Evolutionary conservation across 2,797 vertebrate genomes (phyloP).

Genomic region (Trematomus bernacchii): DNA sequence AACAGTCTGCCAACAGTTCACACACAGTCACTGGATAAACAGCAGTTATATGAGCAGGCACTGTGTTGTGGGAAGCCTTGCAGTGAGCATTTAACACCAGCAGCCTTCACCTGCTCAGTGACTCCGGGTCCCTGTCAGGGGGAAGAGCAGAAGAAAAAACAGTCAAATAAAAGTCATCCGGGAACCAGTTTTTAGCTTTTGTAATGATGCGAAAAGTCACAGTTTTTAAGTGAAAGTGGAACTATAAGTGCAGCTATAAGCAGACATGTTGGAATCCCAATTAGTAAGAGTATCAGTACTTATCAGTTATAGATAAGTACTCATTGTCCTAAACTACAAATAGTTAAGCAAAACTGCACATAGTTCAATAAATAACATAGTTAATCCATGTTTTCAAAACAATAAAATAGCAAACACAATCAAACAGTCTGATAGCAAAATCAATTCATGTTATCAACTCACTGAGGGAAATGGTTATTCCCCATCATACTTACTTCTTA

Average conservation of each 20-base stretch:
- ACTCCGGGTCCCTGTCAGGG: conserved; percentile 74
- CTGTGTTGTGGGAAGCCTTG: conserved; percentile 54
- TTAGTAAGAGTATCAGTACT: neutral
- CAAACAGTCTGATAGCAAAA: neutral
- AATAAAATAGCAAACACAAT: neutral
- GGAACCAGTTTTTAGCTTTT: conserved; percentile 22
- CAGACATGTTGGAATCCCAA: neutral
- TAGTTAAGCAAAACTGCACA: neutral
- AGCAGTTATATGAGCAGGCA: conserved; percentile 63
- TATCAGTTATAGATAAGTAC: neutral
- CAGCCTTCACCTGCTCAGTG: conserved; percentile 74
- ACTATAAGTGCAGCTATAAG: neutral
- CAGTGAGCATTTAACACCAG: conserved; percentile 67
- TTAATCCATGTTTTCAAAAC: neutral
- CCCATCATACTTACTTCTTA: neutral
- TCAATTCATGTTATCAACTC: neutral
- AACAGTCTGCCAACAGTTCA: conserved; percentile 47
- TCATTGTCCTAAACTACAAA: neutral
- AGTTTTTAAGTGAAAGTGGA: neutral
- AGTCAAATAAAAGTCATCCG: conserved; percentile 7
- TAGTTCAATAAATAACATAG: neutral
- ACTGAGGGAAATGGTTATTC: neutral
- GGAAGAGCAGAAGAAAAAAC: conserved; percentile 46
- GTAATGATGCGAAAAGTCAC: neutral
- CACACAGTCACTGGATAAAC: conserved; percentile 61